Evolutionary conservation across 1,140 invertebrate species (phyloP), one percentile per base, ranked within the genome.

Genomic region (Calliopsis andreniformis): DNA sequence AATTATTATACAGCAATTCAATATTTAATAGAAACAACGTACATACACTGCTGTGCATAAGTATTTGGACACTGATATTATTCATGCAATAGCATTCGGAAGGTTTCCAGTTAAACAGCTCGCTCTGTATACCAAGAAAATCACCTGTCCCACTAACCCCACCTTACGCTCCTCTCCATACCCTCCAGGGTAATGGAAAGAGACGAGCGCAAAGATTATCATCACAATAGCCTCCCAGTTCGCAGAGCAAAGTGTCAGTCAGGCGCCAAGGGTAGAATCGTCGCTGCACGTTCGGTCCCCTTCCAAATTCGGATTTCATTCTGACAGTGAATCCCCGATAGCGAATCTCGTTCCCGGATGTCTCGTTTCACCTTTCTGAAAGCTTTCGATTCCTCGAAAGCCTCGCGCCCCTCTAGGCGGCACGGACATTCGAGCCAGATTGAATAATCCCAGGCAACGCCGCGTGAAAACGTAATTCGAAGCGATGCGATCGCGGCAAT

Each of bases 351-450:
- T 10, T 39, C 12, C 58, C 51, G 45, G 71, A 67, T 67, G 62
- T 75, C 62, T 67, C 71, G 71, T 75, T 75, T 67, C 71, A 64
- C 63, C 51, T 75, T 55, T 64, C 66, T 25, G 59, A 53, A 71
- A 82, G 80, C 72, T 82, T 82, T 82, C 80, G 69, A 82, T 82
- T 81, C 62, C 79, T 82, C 61, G 66, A 62, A 51, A 53, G 51
- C 80, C 66, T 58, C 55, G 53, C 58, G 73, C 70, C 42, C 32
- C 39, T 25, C 45, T 69, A 42, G 47, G 55, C 47, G 53, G 58
- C 56, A 43, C 66, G 80, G 79, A 71, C 79, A 81, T 80, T 82
- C 76, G 61, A 51, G 76, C 64, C 75, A 62, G 79, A 82, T 82
- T 81, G 79, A 81, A 81, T 80, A 82, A 82, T 82, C 79, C 58